These are phyloP conservation scores for Ptilonorhynchus violaceus DNA, from an alignment of 2,113 vertebrate genomes.

Conservation along the genomic window DNA sequence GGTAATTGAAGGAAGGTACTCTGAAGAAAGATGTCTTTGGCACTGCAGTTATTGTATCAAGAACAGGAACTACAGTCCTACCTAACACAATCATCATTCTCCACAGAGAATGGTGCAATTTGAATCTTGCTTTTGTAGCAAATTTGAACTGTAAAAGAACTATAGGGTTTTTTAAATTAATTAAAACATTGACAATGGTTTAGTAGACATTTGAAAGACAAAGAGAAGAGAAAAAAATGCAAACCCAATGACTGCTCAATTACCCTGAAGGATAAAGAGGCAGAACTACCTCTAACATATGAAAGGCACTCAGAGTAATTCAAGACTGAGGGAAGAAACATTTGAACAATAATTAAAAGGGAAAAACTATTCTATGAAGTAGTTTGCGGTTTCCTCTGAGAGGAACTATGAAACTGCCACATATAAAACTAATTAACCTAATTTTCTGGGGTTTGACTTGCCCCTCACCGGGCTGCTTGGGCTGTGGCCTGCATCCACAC, in stretches of 20 bases:
- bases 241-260: not conserved
- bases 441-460: not conserved
- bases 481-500: not conserved
- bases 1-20: not conserved
- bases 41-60: not conserved
- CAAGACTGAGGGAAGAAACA: not conserved
- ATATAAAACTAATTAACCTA: not conserved
- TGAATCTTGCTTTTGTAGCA: not conserved
- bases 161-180: not conserved
- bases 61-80: not conserved
- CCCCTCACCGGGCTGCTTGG: not conserved
- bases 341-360: not conserved
- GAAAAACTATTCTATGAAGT: not conserved
- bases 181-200: not conserved
- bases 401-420: not conserved
- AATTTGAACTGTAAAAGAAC: not conserved
- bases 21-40: not conserved
- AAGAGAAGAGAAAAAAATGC: not conserved
- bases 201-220: not conserved
- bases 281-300: not conserved
- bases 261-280: not conserved
- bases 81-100: not conserved
- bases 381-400: not conserved
- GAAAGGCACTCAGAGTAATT: not conserved
- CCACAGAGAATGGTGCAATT: not conserved